Base-by-base conservation (phyloP, 2,888 invertebrate genomes). In the Sericinus montela region DNA sequence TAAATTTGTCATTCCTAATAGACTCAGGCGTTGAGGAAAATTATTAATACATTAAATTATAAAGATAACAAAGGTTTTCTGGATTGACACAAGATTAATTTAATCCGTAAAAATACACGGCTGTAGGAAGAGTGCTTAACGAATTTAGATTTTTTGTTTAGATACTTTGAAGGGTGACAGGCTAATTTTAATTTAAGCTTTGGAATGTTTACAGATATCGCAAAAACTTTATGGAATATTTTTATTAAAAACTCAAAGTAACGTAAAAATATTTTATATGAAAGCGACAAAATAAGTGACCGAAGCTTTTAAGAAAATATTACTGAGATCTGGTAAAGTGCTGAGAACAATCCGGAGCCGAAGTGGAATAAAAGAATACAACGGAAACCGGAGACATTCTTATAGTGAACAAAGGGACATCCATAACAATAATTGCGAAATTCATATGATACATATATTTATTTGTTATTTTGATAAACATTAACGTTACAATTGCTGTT, bases 341-440 rank as follows among this genome's bases (percentile, higher is more conserved):
- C 23, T 13, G 3, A 10, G 23, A 32, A 48, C 42, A 37, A 38
- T 30, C 23, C 14, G 32, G 30, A 4, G 32, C 10, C 15, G 41
- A 19, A 8, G 41, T 23, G 42, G 9, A 32, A 28, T 25, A 43
- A 43, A 15, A 41, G 35, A 41, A 41, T 16, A 40, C 29, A 14
- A 36, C 41, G 35, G 35, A 29, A 25, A 36, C 47, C 36, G 35
- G 41, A 29, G 41, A 36, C 28, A 23, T 15, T 40, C 41, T 41
- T 47, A 28, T 36, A 16, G 7, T n/a, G 10, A 28, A 13, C 34
- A 47, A 47, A 28, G 35, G 7, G 41, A 47, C 41, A 19, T 47
- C 19, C 14, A 19, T 36, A 3, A 35, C 13, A 14, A 19, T 29
- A 41, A 41, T 41, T 47, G 28, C 14, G 36, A 29, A 29, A 41